Evolutionary conservation across 1,140 invertebrate species (phyloP).

Genomic region (Agrilus planipennis): DNA sequence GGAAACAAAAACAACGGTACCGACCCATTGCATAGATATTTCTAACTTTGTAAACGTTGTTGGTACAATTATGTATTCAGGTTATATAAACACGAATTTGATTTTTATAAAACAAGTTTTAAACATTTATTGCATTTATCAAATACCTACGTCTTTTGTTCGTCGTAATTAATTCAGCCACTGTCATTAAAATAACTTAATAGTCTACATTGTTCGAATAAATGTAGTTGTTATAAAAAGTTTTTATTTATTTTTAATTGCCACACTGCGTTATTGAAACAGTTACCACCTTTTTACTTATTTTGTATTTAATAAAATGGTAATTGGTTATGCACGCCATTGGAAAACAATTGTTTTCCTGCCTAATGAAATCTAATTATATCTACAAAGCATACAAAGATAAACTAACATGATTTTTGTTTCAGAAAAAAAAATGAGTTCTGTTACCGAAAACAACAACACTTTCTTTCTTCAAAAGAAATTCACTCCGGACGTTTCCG

Average conservation of each 20-base stretch:
- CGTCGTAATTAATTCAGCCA: not conserved
- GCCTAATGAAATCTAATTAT: not conserved
- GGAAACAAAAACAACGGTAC: too few relatives aligned
- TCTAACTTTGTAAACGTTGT: too few relatives aligned
- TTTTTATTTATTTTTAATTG: too few relatives aligned
- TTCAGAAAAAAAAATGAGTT: slow-evolving; percentile 1
- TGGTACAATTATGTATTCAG: too few relatives aligned
- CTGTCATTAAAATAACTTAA: slow-evolving; percentile 5
- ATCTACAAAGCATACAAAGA: not conserved
- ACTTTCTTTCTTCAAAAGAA: not conserved
- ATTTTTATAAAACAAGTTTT: too few relatives aligned
- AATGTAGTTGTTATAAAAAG: too few relatives aligned
- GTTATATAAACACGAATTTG: too few relatives aligned
- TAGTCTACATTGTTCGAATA: not conserved
- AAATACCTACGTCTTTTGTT: too few relatives aligned
- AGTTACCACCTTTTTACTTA: too few relatives aligned
- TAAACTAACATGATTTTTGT: not conserved
- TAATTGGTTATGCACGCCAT: not conserved
- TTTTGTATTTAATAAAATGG: not conserved
- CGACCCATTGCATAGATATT: too few relatives aligned
- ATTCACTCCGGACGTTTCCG: not conserved
- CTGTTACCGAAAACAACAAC: not conserved
- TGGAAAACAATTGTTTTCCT: not conserved
- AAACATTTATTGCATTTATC: too few relatives aligned
- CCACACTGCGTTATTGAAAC: too few relatives aligned